Conservation (phyloP, 2,888 invertebrate genomes). For the Sarcophaga caerulescens region DNA sequence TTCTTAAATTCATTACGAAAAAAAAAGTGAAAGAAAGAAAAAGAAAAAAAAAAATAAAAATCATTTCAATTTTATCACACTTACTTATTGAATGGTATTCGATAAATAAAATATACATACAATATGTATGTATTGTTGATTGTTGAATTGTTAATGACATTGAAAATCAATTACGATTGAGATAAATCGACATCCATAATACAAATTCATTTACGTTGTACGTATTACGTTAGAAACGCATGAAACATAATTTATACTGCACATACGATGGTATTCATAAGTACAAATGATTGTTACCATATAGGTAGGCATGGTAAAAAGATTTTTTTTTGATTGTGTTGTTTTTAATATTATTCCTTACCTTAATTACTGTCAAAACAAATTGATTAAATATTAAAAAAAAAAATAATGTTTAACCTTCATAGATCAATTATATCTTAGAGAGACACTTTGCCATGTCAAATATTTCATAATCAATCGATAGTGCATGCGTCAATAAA, state of each 20-base stretch:
- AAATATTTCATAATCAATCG: no score
- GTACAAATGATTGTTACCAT: not conserved
- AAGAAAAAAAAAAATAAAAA: no score
- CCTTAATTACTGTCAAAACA: slow-evolving; percentile 23
- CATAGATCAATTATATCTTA: slow-evolving; percentile 7
- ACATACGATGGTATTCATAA: no score
- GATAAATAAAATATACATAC: no score
- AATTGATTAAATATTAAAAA: slow-evolving; percentile 6
- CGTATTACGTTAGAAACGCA: no score
- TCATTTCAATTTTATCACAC: no score
- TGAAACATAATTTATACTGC: no score
- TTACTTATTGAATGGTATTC: no score
- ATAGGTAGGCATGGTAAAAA: not conserved
- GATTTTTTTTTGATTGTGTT: not conserved
- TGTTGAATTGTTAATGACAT: slow-evolving; percentile 36
- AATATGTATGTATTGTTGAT: not conserved
- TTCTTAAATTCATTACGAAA: no score
- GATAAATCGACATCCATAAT: not conserved
- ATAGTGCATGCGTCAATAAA: no score
- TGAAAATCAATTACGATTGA: slow-evolving; percentile 28
- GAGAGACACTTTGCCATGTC: not conserved
- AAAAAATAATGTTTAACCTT: slow-evolving; percentile 15
- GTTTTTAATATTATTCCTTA: slow-evolving; percentile 14
- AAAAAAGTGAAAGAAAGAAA: no score
- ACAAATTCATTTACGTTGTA: no score